Conservation (phyloP, 2,113 vertebrate species). For the Bufo bufo region DNA sequence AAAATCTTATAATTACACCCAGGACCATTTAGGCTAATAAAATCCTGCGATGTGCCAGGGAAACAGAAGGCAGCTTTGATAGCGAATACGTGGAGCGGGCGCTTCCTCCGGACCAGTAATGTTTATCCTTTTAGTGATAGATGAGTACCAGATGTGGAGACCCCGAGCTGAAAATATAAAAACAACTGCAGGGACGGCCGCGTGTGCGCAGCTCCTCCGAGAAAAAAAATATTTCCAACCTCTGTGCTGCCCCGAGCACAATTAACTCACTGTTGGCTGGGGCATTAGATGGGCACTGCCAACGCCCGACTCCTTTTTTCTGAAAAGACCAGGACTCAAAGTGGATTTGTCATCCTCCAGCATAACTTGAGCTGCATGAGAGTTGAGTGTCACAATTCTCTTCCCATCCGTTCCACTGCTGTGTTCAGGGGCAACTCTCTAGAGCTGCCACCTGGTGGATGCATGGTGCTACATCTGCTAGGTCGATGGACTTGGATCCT, state of each 20-base stretch:
- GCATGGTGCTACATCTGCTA: too few relatives aligned
- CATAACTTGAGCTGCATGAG: too few relatives aligned
- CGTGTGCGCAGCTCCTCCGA: background rate
- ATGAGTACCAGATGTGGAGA: constrained; percentile 66
- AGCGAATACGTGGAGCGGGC: constrained; percentile 15
- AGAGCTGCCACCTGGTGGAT: too few relatives aligned
- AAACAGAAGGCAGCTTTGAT: constrained; percentile 56
- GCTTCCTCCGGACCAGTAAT: constrained; percentile 59
- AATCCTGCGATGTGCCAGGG: constrained; percentile 38
- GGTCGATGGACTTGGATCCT: too few relatives aligned
- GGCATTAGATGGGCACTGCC: background rate
- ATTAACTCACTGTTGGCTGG: constrained; percentile 4
- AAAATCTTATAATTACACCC: constrained; percentile 33
- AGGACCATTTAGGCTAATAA: constrained; percentile 39
- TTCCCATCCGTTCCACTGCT: too few relatives aligned
- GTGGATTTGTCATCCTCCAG: too few relatives aligned
- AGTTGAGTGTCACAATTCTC: too few relatives aligned
- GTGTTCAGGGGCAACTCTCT: too few relatives aligned
- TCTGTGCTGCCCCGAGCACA: background rate
- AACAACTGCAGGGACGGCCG: constrained; percentile 5
- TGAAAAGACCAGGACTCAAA: too few relatives aligned
- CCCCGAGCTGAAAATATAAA: constrained; percentile 41
- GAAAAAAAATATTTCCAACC: background rate
- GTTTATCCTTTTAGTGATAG: constrained; percentile 64
- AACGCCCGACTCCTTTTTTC: background rate